phyloP scores from a whole-genome alignment of 1,140 invertebrate species.

The Onthophagus taurus region DNA sequence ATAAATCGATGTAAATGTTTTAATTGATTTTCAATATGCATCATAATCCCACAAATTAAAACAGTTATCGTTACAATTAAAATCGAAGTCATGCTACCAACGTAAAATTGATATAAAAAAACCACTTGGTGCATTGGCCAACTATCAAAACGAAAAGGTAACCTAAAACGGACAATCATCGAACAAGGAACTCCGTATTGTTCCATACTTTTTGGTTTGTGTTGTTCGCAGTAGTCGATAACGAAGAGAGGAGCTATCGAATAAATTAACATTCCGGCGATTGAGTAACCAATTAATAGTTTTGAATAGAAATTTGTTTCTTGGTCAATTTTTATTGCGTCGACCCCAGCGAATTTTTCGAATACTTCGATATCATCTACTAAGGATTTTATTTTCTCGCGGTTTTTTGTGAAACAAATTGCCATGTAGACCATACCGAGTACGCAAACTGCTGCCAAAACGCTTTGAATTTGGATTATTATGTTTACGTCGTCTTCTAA shows the following conservation, averaged over 20 bases:
- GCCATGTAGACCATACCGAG: conserved; percentile 26
- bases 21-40: conserved; percentile 23
- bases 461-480: no score
- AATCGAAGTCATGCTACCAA: conserved; percentile 14
- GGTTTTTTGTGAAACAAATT: conserved; percentile 21
- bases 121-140: not conserved
- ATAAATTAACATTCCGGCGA: conserved; percentile 26
- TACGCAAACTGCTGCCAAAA: conserved; percentile 22
- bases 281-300: conserved; percentile 23
- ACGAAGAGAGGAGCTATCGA: conserved; percentile 22
- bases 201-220: conserved; percentile 15
- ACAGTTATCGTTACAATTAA: conserved; percentile 24
- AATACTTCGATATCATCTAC: conserved; percentile 19
- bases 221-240: conserved; percentile 16
- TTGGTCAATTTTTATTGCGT: conserved; percentile 16
- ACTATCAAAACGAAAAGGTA: conserved; percentile 23
- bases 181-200: conserved; percentile 24
- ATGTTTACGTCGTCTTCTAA: no score
- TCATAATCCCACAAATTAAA: conserved; percentile 25
- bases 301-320: conserved; percentile 24
- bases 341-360: conserved; percentile 15
- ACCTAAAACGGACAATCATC: conserved; percentile 21
- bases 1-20: conserved; percentile 17
- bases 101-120: not conserved
- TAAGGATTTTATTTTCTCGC: conserved; percentile 18